Percentiles rank a stretch among this genome's conserved stretches.
These are phyloP conservation scores for Pluvialis apricaria DNA, from an alignment of 2,113 vertebrate species.

Conservation along the genomic window DNA sequence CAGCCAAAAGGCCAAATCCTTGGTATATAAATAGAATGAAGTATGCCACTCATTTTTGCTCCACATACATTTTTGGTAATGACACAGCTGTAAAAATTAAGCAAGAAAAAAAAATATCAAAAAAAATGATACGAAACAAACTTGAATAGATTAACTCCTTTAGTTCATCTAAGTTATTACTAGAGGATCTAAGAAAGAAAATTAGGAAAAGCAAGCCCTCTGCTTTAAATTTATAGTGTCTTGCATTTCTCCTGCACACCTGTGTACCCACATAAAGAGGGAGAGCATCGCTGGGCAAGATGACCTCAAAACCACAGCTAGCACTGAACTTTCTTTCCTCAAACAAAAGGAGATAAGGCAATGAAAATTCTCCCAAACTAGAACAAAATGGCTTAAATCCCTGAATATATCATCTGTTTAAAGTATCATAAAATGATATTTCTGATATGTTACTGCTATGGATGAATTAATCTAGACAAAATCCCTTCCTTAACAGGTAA, in stretches of 20 bases:
- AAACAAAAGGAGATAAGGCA: not conserved
- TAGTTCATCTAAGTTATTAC: not conserved
- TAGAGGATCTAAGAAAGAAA: not conserved
- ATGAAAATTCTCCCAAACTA: not conserved
- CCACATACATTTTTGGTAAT: not conserved
- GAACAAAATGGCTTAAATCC: not conserved
- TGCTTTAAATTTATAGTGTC: not conserved
- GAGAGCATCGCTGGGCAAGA: not conserved
- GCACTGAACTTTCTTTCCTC: not conserved
- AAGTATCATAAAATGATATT: not conserved
- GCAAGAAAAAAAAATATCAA: not conserved
- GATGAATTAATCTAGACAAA: not conserved
- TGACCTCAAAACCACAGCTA: not conserved
- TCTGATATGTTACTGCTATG: not conserved
- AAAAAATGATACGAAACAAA: fast-evolving
- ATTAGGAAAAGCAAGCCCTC: not conserved
- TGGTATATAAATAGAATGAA: not conserved
- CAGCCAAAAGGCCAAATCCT: not conserved
- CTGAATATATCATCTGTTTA: not conserved
- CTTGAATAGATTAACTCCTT: not conserved
- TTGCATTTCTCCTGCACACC: not conserved
- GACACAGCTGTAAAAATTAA: not conserved
- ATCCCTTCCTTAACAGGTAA: not conserved
- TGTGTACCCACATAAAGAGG: fast-evolving
- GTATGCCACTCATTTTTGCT: not conserved